Evolutionary conservation across 2,113 vertebrate species (phyloP).

Genomic region (Tragelaphus imberbis): DNA sequence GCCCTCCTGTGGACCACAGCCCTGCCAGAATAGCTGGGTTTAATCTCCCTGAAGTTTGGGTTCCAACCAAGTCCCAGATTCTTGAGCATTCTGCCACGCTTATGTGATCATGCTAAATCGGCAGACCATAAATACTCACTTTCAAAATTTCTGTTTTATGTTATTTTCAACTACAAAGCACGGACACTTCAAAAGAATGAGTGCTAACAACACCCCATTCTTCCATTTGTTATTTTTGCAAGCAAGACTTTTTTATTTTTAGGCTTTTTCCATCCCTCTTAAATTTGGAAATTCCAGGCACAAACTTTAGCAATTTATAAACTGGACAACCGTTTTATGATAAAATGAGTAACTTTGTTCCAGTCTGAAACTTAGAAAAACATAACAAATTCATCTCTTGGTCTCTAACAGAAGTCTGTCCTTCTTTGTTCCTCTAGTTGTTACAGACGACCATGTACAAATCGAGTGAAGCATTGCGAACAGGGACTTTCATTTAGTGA

Average conservation of each 20-base stretch:
- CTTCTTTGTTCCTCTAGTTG: slow-evolving; percentile 79
- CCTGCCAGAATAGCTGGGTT: neutral
- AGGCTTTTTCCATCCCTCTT: neutral
- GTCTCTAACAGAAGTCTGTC: neutral
- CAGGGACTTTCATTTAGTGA: slow-evolving; percentile 91
- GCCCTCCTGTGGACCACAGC: too few species aligned
- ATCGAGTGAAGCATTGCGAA: slow-evolving; percentile 86
- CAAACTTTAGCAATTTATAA: neutral
- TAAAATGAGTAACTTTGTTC: neutral
- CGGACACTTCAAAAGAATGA: slow-evolving; percentile 28
- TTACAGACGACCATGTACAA: slow-evolving; percentile 89
- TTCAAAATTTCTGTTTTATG: neutral
- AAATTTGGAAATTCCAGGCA: neutral
- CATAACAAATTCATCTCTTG: neutral
- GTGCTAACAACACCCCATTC: neutral
- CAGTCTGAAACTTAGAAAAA: neutral
- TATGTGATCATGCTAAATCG: neutral
- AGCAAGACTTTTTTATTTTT: neutral
- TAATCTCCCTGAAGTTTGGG: neutral
- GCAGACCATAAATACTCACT: neutral
- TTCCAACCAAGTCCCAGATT: neutral
- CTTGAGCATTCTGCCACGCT: neutral
- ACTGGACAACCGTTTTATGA: neutral
- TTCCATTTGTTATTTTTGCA: neutral
- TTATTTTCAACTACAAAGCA: slow-evolving; percentile 23